A percentile compares a stretch with the other conserved stretches of the same genome.
Conservation (phyloP, 2,113 vertebrate species). For the Amphiprion ocellaris region DNA sequence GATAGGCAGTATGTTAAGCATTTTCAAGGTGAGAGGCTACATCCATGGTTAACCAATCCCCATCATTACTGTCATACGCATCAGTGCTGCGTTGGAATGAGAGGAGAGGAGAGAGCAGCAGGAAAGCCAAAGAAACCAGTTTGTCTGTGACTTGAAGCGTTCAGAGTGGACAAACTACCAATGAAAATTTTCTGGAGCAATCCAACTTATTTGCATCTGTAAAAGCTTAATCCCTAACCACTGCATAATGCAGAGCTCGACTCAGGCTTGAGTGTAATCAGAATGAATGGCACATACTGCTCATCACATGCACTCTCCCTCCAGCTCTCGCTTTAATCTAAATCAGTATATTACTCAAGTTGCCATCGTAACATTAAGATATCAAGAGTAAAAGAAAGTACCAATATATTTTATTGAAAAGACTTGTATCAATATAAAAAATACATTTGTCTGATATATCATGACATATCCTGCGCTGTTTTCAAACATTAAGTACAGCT, state of each 20-base stretch:
- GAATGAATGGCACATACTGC: conserved; percentile 47
- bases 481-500: conserved; percentile 33
- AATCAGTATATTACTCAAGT: conserved; percentile 13
- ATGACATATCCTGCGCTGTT: background rate
- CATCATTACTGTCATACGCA: conserved; percentile 58
- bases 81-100: conserved; percentile 56
- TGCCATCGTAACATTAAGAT: conserved; percentile 29
- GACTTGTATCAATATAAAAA: conserved; percentile 44
- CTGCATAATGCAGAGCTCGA: conserved; percentile 59
- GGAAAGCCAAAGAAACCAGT: conserved; percentile 25
- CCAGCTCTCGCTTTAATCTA: conserved; percentile 25
- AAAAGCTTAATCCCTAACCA: conserved; percentile 68
- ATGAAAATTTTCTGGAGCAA: conserved; percentile 61
- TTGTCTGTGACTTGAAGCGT: conserved; percentile 48
- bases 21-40: conserved; percentile 67
- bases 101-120: conserved; percentile 46
- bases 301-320: conserved; percentile 34
- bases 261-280: conserved; percentile 63
- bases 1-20: conserved; percentile 36
- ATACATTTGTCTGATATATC: conserved; percentile 36
- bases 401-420: conserved; percentile 61
- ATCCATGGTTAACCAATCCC: conserved; percentile 33
- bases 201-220: conserved; percentile 68
- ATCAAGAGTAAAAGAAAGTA: conserved; percentile 22
- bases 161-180: conserved; percentile 60